Base-by-base conservation (phyloP, 2,797 vertebrate genomes). In the Pteronotus mesoamericanus region DNA sequence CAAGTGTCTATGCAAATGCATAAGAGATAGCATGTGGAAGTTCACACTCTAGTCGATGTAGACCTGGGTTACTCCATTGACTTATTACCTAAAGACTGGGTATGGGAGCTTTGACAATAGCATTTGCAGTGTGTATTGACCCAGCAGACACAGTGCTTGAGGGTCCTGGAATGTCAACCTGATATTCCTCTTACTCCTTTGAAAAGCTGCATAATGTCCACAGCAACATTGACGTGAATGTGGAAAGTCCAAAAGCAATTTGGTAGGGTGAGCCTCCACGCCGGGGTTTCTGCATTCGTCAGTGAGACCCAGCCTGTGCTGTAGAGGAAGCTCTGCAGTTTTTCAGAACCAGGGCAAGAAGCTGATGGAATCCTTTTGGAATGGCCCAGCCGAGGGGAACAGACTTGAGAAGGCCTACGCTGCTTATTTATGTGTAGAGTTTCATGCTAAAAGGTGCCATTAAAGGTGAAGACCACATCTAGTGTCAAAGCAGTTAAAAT, bases 401-500 rank as follows among this genome's bases (percentile, higher is more conserved):
- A 37, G 89, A 87, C 94, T 94, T 57, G 26, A 16, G 92, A 96
- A 97, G 80, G 86, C 42, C 42, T 69, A 14, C 14, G 55, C 74
- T 92, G 75, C 71, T 96, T 98, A 75, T 95, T 98, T 97, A 90
- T 96, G 93, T 96, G 97, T 80, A 87, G 10, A 96, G 71, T 26
- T 97, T 75, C 85, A 91, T 72, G 95, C 69, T 91, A 92, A 97
- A 96, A 97, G 84, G 59, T 37, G 34, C 91, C 97, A 92, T 96
- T 96, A 96, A 96, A 97, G 68, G 96, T 89, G 96, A 97, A 92
- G 78, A 93, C 96, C 94, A 89, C 94, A 88, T 78, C 69, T 91
- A 89, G 91, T 95, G 77, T 96, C 94, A 97, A 97, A 96, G 69
- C 55, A 95, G 97, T 97, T 97, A 97, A 98, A 97, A 86, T 93